These are phyloP conservation scores for Brassicogethes aeneus DNA, from an alignment of 2,888 invertebrate genomes.

Conservation along the genomic window DNA sequence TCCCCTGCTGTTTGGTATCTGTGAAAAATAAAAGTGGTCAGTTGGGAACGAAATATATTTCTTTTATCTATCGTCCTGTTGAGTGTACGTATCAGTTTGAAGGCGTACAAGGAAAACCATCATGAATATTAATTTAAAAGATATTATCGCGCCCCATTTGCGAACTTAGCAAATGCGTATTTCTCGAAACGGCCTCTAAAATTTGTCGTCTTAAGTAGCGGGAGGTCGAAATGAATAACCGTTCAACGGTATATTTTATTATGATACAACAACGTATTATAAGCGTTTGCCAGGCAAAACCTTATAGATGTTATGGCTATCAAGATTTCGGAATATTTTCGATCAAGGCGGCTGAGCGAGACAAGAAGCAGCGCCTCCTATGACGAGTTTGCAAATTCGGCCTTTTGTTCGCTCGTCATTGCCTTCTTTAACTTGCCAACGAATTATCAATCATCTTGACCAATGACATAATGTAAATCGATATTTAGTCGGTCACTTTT, in stretches of 20 bases:
- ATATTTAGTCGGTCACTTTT: conserved; percentile 9
- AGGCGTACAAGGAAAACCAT: not conserved
- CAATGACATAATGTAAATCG: conserved; percentile 21
- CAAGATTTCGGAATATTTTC: conserved; percentile 27
- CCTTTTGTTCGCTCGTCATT: conserved; percentile 26
- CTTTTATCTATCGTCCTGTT: conserved; percentile 1
- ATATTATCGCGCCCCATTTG: conserved; percentile 14
- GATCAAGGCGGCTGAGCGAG: conserved; percentile 23
- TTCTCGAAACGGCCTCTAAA: conserved; percentile 19
- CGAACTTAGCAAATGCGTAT: conserved; percentile 11
- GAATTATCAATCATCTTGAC: conserved; percentile 29
- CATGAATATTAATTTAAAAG: conserved; percentile 17
- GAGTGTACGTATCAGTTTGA: not conserved
- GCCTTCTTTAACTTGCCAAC: conserved; percentile 19
- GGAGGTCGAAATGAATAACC: conserved; percentile 17
- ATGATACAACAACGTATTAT: not conserved
- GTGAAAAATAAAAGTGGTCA: too few species aligned
- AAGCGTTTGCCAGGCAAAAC: not conserved
- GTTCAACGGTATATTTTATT: conserved; percentile 1
- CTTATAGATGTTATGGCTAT: conserved; percentile 20
- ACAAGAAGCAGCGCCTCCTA: conserved; percentile 27
- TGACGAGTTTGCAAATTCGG: conserved; percentile 31
- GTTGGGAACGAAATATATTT: not conserved
- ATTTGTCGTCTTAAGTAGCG: conserved; percentile 19
- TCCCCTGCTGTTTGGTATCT: too few species aligned